phyloP scores from a whole-genome alignment of 1,140 invertebrate species.

The Drosophila sp. region DNA sequence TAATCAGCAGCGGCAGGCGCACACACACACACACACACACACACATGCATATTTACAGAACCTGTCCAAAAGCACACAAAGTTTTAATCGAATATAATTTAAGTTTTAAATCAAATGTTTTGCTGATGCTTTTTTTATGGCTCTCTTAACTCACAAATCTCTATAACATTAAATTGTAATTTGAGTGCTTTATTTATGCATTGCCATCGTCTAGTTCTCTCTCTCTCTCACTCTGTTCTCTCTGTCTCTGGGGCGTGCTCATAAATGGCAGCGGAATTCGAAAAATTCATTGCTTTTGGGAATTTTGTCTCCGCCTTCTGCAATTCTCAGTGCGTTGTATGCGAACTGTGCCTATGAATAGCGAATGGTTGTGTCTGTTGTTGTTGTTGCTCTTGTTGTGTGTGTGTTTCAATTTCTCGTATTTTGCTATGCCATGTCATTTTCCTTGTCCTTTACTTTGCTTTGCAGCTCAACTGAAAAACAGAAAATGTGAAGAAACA shows the following conservation, averaged over 20 bases:
- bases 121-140: conserved; percentile 47
- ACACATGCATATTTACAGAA: conserved; percentile 1
- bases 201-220: conserved; percentile 20
- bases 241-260: conserved; percentile 43
- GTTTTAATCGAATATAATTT: conserved; percentile 58
- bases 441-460: conserved; percentile 23
- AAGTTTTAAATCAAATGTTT: conserved; percentile 51
- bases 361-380: conserved; percentile 24
- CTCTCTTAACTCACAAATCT: conserved; percentile 17
- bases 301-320: conserved; percentile 31
- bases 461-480: conserved; percentile 18
- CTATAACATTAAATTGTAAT: conserved; percentile 58
- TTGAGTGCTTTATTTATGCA: conserved; percentile 54
- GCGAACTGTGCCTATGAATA: conserved; percentile 41
- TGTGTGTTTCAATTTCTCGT: conserved; percentile 17
- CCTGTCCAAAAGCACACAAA: conserved; percentile 26
- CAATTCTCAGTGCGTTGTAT: conserved; percentile 39
- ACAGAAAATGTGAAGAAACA: neutral
- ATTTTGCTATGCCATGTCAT: conserved; percentile 5
- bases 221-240: neutral
- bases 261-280: conserved; percentile 49
- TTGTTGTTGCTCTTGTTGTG: conserved; percentile 1
- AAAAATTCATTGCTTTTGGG: conserved; percentile 57
- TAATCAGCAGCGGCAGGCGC: conserved; percentile 37
- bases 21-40: neutral